Conservation (phyloP, 2,797 vertebrate genomes). For the Mycteria americana region DNA sequence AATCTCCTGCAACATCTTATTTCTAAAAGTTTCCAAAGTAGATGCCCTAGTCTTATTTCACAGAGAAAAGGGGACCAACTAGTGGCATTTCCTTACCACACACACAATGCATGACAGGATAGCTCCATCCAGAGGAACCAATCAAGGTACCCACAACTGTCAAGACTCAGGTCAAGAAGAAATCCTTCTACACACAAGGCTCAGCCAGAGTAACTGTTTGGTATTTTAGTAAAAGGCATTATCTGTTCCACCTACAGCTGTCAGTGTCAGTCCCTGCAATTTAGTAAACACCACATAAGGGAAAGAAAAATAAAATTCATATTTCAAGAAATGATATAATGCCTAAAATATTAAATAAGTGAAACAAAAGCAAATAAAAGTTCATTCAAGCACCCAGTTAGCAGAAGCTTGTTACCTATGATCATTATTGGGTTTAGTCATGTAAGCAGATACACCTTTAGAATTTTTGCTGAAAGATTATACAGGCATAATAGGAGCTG, state of each 20-base stretch:
- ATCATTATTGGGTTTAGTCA: background rate
- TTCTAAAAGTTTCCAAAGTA: background rate
- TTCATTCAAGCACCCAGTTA: background rate
- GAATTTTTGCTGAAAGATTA: background rate
- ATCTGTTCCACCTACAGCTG: slow-evolving; percentile 81
- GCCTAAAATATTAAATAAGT: background rate
- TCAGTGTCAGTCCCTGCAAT: slow-evolving; percentile 78
- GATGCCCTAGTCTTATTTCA: background rate
- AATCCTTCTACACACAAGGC: slow-evolving; percentile 82
- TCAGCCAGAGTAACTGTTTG: slow-evolving; percentile 84
- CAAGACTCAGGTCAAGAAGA: slow-evolving; percentile 82
- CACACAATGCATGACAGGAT: slow-evolving; percentile 81
- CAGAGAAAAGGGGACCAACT: background rate
- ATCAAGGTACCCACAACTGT: slow-evolving; percentile 80
- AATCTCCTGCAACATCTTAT: background rate
- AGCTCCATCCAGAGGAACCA: slow-evolving; percentile 80
- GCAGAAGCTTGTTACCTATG: background rate
- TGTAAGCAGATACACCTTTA: background rate
- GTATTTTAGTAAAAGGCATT: slow-evolving; percentile 83
- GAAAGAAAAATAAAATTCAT: background rate
- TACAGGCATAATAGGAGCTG: background rate
- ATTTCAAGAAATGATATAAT: background rate
- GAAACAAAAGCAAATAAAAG: background rate
- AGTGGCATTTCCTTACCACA: slow-evolving; percentile 59
- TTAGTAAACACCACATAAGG: background rate